Percentiles rank a stretch among this genome's conserved stretches.
phyloP scores from a whole-genome alignment of 2,888 invertebrate genomes.

The Tenthredo distinguenda region DNA sequence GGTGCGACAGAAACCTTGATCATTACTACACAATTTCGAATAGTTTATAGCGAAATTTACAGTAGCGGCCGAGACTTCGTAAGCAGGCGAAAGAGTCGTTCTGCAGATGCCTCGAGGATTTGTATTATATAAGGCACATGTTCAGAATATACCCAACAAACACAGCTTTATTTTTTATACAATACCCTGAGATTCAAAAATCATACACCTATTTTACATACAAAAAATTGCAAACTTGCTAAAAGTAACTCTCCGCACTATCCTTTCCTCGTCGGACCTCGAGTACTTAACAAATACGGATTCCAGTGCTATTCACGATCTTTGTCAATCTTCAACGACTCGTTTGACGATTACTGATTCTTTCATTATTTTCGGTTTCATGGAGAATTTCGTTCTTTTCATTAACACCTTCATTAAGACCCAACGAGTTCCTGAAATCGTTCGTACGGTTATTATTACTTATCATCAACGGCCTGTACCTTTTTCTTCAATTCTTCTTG shows the following conservation, averaged over 20 bases:
- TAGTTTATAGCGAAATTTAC: too few relatives aligned
- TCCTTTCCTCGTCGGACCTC: neutral
- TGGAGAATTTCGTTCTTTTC: neutral
- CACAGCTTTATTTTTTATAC: neutral
- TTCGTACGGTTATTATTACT: neutral
- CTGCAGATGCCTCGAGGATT: neutral
- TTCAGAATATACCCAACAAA: neutral
- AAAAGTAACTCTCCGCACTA: neutral
- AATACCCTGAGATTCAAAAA: neutral
- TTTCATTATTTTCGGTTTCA: neutral
- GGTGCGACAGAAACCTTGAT: too few relatives aligned
- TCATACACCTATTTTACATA: neutral
- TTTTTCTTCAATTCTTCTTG: neutral
- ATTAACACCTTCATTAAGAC: neutral
- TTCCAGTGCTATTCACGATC: neutral
- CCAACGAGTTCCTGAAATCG: slow-evolving; percentile 13
- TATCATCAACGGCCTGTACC: neutral
- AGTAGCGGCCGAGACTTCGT: too few relatives aligned
- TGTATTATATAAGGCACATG: neutral
- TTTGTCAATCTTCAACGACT: neutral
- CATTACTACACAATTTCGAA: too few relatives aligned
- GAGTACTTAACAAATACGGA: neutral
- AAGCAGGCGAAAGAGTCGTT: neutral
- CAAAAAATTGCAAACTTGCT: neutral
- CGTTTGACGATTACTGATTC: neutral